Conservation (phyloP, 2,113 vertebrate genomes). For the Myrmophylax atrothorax region DNA sequence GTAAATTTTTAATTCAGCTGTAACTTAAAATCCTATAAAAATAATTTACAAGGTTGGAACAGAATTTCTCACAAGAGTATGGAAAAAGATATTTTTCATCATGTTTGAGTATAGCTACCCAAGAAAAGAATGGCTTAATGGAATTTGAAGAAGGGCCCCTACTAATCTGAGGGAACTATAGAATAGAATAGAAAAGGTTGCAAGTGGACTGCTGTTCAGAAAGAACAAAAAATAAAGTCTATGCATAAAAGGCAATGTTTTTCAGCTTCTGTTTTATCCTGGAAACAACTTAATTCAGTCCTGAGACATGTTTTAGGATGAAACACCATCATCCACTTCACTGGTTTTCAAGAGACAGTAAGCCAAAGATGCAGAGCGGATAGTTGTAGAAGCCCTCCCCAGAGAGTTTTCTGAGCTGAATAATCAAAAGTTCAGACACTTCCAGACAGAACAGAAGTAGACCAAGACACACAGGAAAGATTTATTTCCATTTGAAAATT, state of each 20-base stretch:
- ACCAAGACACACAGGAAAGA: not conserved
- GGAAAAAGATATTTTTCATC: not conserved
- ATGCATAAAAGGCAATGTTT: not conserved
- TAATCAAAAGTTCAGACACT: not conserved
- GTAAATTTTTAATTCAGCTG: not conserved
- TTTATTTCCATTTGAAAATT: not conserved
- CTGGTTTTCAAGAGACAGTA: not conserved
- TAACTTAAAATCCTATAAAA: not conserved
- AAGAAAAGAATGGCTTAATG: not conserved
- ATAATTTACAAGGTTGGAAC: not conserved
- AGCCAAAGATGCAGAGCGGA: not conserved
- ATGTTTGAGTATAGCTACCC: not conserved
- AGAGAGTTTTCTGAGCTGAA: not conserved
- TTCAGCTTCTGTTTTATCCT: not conserved
- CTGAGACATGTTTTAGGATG: not conserved
- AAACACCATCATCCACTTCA: not conserved
- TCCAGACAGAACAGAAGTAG: not conserved
- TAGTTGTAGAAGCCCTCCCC: not conserved
- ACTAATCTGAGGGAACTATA: not conserved
- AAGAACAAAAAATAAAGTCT: not conserved
- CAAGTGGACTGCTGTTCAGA: not conserved
- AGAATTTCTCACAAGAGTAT: not conserved
- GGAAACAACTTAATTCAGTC: not conserved
- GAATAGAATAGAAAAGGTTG: not conserved
- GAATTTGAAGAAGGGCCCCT: not conserved